phyloP scores from a whole-genome alignment of 2,113 vertebrate genomes.

The Tylochromis polylepis region DNA sequence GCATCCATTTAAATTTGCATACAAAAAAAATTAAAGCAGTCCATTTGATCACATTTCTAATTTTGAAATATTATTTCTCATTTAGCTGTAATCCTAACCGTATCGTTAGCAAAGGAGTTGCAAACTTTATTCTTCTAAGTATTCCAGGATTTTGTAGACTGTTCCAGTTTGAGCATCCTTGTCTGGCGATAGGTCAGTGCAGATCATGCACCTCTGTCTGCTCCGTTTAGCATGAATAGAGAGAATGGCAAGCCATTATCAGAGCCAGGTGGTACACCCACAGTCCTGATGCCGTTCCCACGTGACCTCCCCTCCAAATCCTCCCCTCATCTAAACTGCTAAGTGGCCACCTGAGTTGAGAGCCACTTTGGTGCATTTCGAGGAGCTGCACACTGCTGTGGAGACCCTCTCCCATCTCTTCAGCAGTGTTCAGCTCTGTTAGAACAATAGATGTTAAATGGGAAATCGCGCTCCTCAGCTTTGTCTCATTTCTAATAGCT shows the following conservation, averaged over 20 bases:
- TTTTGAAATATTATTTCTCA: neutral
- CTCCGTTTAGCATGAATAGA: neutral
- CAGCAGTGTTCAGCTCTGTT: neutral
- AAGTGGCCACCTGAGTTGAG: conserved; percentile 41
- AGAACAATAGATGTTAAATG: neutral
- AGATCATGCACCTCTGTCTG: neutral
- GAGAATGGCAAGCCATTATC: neutral
- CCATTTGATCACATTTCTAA: neutral
- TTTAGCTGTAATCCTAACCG: neutral
- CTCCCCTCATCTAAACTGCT: neutral
- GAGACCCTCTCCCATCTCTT: neutral
- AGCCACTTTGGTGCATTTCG: neutral
- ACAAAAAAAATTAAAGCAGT: neutral
- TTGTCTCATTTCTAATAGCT: neutral
- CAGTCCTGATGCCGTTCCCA: neutral
- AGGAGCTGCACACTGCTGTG: neutral
- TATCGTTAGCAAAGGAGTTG: neutral
- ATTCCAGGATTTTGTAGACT: neutral
- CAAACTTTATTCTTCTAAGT: neutral
- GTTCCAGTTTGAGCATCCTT: neutral
- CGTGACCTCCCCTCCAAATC: conserved; percentile 15
- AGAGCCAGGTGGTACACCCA: neutral
- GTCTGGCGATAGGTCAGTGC: neutral
- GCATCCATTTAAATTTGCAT: neutral
- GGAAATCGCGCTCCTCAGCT: neutral